A percentile compares a stretch with the other conserved stretches of the same genome.
These are phyloP conservation scores for Ceyx melanurus DNA, from an alignment of 2,113 vertebrate species.

Conservation along the genomic window DNA sequence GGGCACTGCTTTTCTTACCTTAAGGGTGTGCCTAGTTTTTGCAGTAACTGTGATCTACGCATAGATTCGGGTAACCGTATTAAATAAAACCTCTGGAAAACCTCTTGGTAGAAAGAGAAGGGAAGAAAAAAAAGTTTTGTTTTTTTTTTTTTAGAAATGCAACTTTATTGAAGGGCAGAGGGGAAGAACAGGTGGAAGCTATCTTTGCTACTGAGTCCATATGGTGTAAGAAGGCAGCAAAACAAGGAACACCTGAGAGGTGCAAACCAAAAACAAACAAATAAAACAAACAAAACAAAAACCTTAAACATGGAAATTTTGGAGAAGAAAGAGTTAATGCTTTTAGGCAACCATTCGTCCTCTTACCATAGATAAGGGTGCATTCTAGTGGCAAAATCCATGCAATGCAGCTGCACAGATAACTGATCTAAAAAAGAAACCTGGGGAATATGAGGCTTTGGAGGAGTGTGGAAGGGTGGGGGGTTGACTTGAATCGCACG, in stretches of 20 bases:
- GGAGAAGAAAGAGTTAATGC: slow-evolving; percentile 64
- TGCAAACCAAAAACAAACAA: not conserved
- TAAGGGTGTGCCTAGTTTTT: not conserved
- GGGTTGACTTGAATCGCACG: not conserved
- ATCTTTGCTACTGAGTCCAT: not conserved
- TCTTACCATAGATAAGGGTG: slow-evolving; percentile 82
- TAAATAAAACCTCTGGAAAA: slow-evolving; percentile 20
- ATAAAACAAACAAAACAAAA: not conserved
- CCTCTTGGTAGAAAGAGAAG: not conserved
- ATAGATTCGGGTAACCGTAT: not conserved
- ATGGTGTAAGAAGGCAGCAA: not conserved
- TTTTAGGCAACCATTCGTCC: slow-evolving; percentile 53
- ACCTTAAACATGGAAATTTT: not conserved
- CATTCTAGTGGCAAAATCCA: slow-evolving; percentile 82
- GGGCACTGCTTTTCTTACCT: not conserved
- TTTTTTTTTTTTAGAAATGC: not conserved
- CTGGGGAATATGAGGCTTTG: slow-evolving; percentile 25
- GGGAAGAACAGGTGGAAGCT: not conserved
- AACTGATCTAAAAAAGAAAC: slow-evolving; percentile 45
- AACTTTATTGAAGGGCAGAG: not conserved
- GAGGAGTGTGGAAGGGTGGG: not conserved
- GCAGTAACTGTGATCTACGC: not conserved
- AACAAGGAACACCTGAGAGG: slow-evolving; percentile 1
- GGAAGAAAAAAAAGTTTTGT: not conserved
- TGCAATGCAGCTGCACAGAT: slow-evolving; percentile 76